These are phyloP conservation scores for Kuschelorhynchus macadamiae DNA, from an alignment of 2,888 invertebrate genomes.

Conservation along the genomic window DNA sequence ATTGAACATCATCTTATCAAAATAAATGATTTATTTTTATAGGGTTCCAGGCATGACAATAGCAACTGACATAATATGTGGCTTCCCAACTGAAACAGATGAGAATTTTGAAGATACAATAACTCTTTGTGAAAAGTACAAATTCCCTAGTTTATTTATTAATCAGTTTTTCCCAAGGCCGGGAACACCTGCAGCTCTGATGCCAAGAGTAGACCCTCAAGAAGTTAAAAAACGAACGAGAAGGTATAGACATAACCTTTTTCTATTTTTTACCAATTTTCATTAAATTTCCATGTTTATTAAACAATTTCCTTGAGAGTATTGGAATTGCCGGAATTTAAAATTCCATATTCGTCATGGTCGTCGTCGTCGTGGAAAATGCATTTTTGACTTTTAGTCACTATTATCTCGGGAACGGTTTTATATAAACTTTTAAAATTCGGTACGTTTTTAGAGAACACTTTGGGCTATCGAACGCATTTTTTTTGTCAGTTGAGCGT, in stretches of 20 bases:
- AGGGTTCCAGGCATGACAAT: constrained; percentile 93
- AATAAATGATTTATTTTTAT: constrained; percentile 44
- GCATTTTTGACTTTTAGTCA: background rate
- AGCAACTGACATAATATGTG: constrained; percentile 98
- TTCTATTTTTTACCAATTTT: too few relatives aligned
- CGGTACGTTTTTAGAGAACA: too few relatives aligned
- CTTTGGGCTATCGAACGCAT: too few relatives aligned
- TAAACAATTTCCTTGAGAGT: too few relatives aligned
- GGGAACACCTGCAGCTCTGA: constrained; percentile 95
- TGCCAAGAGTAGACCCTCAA: constrained; percentile 87
- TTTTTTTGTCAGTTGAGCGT: too few relatives aligned
- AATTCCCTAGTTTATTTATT: constrained; percentile 95
- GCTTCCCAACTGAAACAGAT: constrained; percentile 96
- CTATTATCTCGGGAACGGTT: too few relatives aligned
- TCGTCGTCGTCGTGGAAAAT: too few relatives aligned
- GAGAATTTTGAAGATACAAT: constrained; percentile 91
- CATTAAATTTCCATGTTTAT: too few relatives aligned
- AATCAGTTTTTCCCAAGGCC: constrained; percentile 98
- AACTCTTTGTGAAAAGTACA: constrained; percentile 85
- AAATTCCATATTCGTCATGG: too few relatives aligned
- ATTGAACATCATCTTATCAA: background rate
- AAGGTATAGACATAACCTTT: too few relatives aligned
- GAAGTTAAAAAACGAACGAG: constrained; percentile 94
- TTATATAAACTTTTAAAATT: too few relatives aligned
- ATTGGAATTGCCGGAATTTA: too few relatives aligned